Percentiles rank a stretch among this genome's conserved stretches.
Conservation (phyloP, 2,113 vertebrate species). For the Myotis brandtii region DNA sequence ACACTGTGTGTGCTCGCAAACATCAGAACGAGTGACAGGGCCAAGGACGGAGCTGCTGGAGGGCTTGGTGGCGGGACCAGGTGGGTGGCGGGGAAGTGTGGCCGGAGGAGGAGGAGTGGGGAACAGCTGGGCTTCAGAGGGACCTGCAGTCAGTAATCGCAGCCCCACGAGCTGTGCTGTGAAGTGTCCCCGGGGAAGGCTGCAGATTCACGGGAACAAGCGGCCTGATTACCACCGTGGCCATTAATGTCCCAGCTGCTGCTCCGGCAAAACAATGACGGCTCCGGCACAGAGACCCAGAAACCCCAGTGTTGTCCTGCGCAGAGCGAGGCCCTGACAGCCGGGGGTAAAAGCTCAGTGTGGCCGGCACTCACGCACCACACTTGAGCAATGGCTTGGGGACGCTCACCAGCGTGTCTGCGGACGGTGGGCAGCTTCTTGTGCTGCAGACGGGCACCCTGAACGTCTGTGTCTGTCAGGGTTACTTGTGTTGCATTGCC, state of each 20-base stretch:
- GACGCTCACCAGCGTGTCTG: constrained; percentile 58
- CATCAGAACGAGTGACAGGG: rapidly evolving
- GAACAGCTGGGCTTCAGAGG: background rate
- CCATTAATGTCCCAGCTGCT: constrained; percentile 86
- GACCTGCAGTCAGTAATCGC: constrained; percentile 70
- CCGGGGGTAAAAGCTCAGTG: constrained; percentile 65
- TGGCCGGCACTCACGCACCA: constrained; percentile 68
- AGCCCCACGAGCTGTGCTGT: constrained; percentile 82
- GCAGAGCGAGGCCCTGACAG: constrained; percentile 76
- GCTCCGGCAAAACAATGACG: constrained; percentile 84
- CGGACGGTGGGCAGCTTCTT: background rate
- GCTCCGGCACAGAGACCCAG: background rate
- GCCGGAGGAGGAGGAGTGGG: background rate
- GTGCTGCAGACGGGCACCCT: no score
- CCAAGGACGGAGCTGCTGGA: no score
- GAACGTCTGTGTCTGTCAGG: rapidly evolving
- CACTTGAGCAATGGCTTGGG: background rate
- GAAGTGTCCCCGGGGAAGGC: constrained; percentile 85
- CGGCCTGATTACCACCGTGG: constrained; percentile 84
- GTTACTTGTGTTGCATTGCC: rapidly evolving
- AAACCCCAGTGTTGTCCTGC: constrained; percentile 27
- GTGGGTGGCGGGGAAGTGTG: background rate
- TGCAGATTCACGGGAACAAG: constrained; percentile 91
- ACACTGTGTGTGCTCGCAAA: rapidly evolving
- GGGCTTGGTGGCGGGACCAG: background rate